phyloP scores from a whole-genome alignment of 2,797 vertebrate species.

The Acipenser oxyrinchus region DNA sequence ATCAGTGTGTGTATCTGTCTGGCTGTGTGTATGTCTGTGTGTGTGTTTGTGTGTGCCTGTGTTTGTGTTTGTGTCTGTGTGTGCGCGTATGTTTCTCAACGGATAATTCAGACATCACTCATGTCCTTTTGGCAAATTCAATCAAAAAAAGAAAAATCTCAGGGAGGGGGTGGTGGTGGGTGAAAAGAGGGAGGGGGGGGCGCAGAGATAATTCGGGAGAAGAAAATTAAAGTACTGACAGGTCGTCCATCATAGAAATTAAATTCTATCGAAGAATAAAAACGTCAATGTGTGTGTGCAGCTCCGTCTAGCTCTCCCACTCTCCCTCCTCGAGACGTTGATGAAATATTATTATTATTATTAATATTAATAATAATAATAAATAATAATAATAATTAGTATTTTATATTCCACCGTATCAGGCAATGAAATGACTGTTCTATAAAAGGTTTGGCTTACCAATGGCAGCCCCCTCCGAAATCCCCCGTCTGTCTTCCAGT shows the following conservation, averaged over 20 bases:
- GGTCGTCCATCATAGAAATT: slow-evolving; percentile 67
- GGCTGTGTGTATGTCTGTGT: no score
- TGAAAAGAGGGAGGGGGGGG: slow-evolving; percentile 38
- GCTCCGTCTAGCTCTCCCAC: not conserved
- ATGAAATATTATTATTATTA: not conserved
- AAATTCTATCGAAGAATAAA: slow-evolving; percentile 75
- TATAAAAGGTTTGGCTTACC: slow-evolving; percentile 10
- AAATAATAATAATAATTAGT: not conserved
- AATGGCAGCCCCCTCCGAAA: slow-evolving; percentile 8
- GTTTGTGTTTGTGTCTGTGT: not conserved
- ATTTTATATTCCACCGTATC: not conserved
- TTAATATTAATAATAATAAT: no score
- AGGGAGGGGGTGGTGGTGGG: slow-evolving; percentile 34
- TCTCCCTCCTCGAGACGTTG: slow-evolving; percentile 23
- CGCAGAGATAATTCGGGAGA: slow-evolving; percentile 68
- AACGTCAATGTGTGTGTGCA: slow-evolving; percentile 55
- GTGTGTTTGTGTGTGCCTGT: slow-evolving; percentile 1
- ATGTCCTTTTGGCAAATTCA: slow-evolving; percentile 43
- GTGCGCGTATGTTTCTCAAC: not conserved
- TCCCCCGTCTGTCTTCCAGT: slow-evolving; percentile 14
- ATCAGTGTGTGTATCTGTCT: slow-evolving; percentile 27
- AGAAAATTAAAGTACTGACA: slow-evolving; percentile 78
- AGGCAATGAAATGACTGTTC: slow-evolving; percentile 1
- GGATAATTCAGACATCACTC: slow-evolving; percentile 40
- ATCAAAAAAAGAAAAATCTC: slow-evolving; percentile 20